These are phyloP conservation scores for Cheracebus regulus DNA, from an alignment of 2,797 vertebrate species.

Conservation along the genomic window DNA sequence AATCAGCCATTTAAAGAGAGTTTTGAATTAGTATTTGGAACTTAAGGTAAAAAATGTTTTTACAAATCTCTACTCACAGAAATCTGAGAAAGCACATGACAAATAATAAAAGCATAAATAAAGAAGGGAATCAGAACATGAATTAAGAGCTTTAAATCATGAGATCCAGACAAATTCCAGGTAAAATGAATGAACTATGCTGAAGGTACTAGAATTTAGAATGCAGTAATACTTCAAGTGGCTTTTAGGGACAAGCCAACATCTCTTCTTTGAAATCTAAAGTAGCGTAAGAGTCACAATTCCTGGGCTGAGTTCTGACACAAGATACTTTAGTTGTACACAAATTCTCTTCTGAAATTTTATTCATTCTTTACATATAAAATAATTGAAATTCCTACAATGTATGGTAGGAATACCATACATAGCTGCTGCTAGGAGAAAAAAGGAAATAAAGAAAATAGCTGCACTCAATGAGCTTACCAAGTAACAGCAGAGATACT, in stretches of 20 bases:
- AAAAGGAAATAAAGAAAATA: neutral
- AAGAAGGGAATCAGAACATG: neutral
- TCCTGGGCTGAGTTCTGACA: neutral
- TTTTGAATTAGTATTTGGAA: neutral
- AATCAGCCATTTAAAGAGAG: neutral
- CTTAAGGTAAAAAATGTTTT: neutral
- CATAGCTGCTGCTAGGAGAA: neutral
- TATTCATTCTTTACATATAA: neutral
- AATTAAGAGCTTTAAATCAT: neutral
- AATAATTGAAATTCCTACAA: neutral
- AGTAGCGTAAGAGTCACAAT: neutral
- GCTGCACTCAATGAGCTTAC: neutral
- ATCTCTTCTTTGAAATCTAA: neutral
- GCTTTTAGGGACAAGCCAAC: neutral
- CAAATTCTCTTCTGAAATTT: neutral
- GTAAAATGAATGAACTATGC: neutral
- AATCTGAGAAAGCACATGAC: neutral
- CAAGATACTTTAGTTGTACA: neutral
- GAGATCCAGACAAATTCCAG: neutral
- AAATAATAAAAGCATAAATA: neutral
- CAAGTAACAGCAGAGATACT: neutral
- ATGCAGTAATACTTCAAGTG: neutral
- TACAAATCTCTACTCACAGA: neutral
- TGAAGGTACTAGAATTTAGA: neutral
- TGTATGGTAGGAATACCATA: too few relatives aligned